Percentiles rank a stretch among this genome's conserved stretches.
Conservation (phyloP, 2,797 vertebrate genomes). For the Alca torda region DNA sequence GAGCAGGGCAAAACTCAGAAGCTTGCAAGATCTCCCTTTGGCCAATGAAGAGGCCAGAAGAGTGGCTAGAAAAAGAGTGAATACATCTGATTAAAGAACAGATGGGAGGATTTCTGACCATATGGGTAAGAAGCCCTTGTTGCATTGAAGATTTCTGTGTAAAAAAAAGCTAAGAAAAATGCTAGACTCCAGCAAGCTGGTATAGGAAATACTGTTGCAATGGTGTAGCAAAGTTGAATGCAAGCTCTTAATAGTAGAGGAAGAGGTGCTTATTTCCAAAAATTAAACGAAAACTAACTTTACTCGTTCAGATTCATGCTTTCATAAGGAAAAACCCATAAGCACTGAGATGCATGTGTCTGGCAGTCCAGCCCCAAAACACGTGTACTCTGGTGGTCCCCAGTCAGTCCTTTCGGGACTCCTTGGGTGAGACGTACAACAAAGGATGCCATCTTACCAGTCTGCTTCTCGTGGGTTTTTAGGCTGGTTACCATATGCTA, state of each 20-base stretch:
- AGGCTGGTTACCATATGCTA: background rate
- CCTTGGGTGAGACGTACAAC: accelerated
- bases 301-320: background rate
- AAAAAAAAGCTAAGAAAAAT: background rate
- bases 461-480: background rate
- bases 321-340: background rate
- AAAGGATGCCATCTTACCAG: background rate
- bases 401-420: background rate
- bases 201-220: background rate
- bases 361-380: background rate
- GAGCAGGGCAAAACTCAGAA: background rate
- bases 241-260: background rate
- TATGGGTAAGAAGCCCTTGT: background rate
- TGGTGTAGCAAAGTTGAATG: background rate
- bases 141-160: background rate
- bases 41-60: background rate
- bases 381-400: background rate
- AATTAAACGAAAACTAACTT: background rate
- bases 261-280: background rate
- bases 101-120: background rate
- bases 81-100: background rate
- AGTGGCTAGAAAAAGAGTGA: background rate
- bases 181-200: background rate
- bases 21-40: background rate
- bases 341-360: background rate